A percentile compares a stretch with the other conserved stretches of the same genome.
These are phyloP conservation scores for Heliconius sara DNA, from an alignment of 2,888 invertebrate species.

Conservation along the genomic window DNA sequence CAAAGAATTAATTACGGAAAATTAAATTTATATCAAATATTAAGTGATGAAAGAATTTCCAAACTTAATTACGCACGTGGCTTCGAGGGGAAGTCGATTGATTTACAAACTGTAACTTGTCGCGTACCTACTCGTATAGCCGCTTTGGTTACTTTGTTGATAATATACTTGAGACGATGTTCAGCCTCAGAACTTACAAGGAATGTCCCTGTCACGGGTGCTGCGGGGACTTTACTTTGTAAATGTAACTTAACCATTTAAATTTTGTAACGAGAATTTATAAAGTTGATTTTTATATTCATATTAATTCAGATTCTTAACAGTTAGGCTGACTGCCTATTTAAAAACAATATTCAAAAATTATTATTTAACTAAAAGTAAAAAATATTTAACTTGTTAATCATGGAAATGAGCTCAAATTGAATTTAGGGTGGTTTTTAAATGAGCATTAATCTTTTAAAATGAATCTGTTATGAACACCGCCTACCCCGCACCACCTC, in stretches of 20 bases:
- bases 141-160: not conserved
- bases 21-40: constrained; percentile 22
- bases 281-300: too few relatives aligned
- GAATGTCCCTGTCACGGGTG: too few relatives aligned
- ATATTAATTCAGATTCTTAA: too few relatives aligned
- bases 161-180: not conserved
- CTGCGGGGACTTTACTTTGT: too few relatives aligned
- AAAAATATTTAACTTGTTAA: not conserved
- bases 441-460: constrained; percentile 28
- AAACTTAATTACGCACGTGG: constrained; percentile 11
- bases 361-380: not conserved
- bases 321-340: not conserved
- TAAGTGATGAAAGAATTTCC: constrained; percentile 17
- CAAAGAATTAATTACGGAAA: constrained; percentile 9
- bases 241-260: too few relatives aligned
- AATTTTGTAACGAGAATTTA: too few relatives aligned
- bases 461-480: constrained; percentile 37
- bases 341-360: not conserved
- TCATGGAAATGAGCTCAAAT: not conserved
- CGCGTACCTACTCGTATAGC: not conserved
- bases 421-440: constrained; percentile 2
- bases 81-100: not conserved
- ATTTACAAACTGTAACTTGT: not conserved
- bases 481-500: not conserved
- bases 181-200: too few relatives aligned